Conservation (phyloP, 1,140 invertebrate species). For the Parapsyche elsis region DNA sequence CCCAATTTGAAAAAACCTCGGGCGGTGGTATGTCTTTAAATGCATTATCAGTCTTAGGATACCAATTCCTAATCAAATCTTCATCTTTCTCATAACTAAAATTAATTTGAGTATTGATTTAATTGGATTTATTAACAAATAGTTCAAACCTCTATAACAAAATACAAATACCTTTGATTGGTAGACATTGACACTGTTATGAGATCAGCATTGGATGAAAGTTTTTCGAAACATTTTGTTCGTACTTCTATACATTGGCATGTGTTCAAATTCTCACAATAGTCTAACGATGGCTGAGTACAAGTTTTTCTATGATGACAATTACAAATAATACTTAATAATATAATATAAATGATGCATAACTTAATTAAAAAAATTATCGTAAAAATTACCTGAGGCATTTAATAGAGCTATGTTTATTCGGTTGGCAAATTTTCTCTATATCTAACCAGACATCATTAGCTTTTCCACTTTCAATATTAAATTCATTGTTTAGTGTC, state of each 20-base stretch:
- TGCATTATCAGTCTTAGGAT: slow-evolving; percentile 41
- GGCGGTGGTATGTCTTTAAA: slow-evolving; percentile 31
- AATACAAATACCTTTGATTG: slow-evolving; percentile 17
- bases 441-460: slow-evolving; percentile 30
- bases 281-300: slow-evolving; percentile 33
- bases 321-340: not conserved
- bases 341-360: not conserved
- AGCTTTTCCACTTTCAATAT: not conserved
- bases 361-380: not conserved
- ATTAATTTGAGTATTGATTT: not conserved
- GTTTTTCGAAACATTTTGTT: slow-evolving; percentile 10
- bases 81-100: not conserved
- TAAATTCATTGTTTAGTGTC: not conserved
- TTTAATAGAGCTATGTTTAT: slow-evolving; percentile 35
- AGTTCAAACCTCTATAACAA: not conserved
- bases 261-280: slow-evolving; percentile 39
- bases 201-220: slow-evolving; percentile 1
- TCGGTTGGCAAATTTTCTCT: slow-evolving; percentile 32
- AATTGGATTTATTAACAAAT: not conserved
- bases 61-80: slow-evolving; percentile 40
- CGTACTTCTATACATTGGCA: slow-evolving; percentile 34
- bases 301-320: slow-evolving; percentile 41
- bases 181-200: slow-evolving; percentile 27
- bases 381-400: slow-evolving; percentile 44
- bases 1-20: slow-evolving; percentile 52